phyloP scores from a whole-genome alignment of 2,113 vertebrate genomes.

The Bos taurus region ARS-UCD2.0 NC_037337.1:12638001-12638500 shows the following conservation, averaged over 20 bases:
- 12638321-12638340: neutral
- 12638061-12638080: neutral
- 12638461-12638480: neutral
- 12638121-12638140: neutral
- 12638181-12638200: neutral
- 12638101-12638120: neutral
- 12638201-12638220: neutral
- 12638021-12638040: neutral
- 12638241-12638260: neutral
- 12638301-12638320: neutral
- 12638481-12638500: conserved; percentile 89
- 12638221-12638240: neutral
- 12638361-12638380: neutral
- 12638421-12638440: conserved; percentile 35
- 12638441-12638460: neutral
- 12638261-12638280: neutral
- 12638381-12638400: neutral
- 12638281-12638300: neutral
- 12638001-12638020: conserved; percentile 24
- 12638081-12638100: neutral
- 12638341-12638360: neutral
- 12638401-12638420: neutral
- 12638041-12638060: neutral
- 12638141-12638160: neutral
- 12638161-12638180: neutral